These are phyloP conservation scores for Atlantisia rogersi DNA, from an alignment of 2,113 vertebrate species.

Conservation along the genomic window DNA sequence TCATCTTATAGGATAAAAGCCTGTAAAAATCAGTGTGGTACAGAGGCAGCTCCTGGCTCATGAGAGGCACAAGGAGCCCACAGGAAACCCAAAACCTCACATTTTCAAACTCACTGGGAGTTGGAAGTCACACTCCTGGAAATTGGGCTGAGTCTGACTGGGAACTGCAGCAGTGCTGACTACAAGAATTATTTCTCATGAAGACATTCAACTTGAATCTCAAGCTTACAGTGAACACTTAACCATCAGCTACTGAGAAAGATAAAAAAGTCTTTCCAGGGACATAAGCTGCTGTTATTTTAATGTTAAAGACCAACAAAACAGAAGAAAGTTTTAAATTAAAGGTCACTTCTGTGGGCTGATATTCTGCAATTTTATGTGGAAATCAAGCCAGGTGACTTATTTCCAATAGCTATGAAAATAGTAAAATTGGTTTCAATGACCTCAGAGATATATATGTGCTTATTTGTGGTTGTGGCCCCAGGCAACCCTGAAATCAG, in stretches of 20 bases:
- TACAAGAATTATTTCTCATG: neutral
- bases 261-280: neutral
- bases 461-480: constrained; percentile 37
- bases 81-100: neutral
- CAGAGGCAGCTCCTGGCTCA: neutral
- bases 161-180: neutral
- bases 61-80: neutral
- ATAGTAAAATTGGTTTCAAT: constrained; percentile 43
- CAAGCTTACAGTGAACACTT: neutral
- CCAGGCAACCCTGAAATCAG: constrained; percentile 35
- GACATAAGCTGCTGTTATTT: neutral
- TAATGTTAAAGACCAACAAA: neutral
- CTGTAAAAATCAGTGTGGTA: neutral
- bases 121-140: neutral
- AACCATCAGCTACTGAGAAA: neutral
- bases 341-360: neutral
- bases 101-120: neutral
- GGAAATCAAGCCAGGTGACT: constrained; percentile 29
- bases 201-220: neutral
- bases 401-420: constrained; percentile 26
- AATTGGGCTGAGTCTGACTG: neutral
- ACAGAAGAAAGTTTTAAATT: constrained; percentile 16
- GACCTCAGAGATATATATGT: constrained; percentile 15
- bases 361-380: neutral
- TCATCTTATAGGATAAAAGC: neutral